Evolutionary conservation across 2,888 invertebrate genomes (phyloP).

Genomic region (Nowickia ferox): DNA sequence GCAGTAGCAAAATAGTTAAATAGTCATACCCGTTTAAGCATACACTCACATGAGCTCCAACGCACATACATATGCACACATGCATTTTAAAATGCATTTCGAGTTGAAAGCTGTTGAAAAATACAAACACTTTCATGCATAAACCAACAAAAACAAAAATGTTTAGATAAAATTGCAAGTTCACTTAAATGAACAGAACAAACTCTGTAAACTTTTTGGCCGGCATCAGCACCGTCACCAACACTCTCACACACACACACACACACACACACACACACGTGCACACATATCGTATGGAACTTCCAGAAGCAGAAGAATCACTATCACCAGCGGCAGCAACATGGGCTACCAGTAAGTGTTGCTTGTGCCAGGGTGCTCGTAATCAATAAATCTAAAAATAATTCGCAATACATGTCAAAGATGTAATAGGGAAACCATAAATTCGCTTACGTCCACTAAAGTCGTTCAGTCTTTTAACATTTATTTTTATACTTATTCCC

Average conservation of each 20-base stretch:
- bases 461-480: conserved; percentile 66
- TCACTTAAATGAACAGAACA: conserved; percentile 43
- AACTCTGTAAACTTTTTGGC: conserved; percentile 30
- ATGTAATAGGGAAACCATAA: conserved; percentile 82
- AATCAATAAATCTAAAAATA: conserved; percentile 77
- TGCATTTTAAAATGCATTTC: conserved; percentile 14
- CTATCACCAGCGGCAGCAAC: conserved; percentile 25
- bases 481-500: conserved; percentile 39
- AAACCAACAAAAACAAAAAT: conserved; percentile 30
- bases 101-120: conserved; percentile 28
- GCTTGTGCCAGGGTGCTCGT: conserved; percentile 75
- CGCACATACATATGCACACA: neutral
- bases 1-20: conserved; percentile 69
- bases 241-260: neutral
- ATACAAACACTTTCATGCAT: conserved; percentile 55
- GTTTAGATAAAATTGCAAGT: conserved; percentile 62
- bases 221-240: conserved; percentile 43
- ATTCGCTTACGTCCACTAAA: conserved; percentile 75
- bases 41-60: neutral
- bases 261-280: no score
- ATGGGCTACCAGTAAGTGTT: conserved; percentile 57
- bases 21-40: conserved; percentile 49
- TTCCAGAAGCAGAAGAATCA: conserved; percentile 53
- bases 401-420: conserved; percentile 82
- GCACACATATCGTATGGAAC: no score